Evolutionary conservation across 2,888 invertebrate species (phyloP).

Genomic region (Spisula subtruncata): DNA sequence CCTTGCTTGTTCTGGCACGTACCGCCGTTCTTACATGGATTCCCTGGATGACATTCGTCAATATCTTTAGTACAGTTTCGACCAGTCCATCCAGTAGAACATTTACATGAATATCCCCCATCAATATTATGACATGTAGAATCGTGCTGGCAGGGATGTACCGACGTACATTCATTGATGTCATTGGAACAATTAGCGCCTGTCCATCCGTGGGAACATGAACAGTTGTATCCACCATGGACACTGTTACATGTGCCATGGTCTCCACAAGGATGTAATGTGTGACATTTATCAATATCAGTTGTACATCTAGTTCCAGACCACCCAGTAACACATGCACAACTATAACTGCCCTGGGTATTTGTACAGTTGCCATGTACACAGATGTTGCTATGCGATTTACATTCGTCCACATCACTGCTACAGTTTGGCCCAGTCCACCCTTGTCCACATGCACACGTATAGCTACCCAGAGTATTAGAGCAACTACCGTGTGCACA

Average conservation of each 20-base stretch:
- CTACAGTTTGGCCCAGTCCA: conserved; percentile 43
- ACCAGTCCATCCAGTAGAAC: conserved; percentile 58
- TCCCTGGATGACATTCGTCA: conserved; percentile 49
- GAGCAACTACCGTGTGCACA: neutral
- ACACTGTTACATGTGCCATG: conserved; percentile 7
- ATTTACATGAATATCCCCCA: conserved; percentile 44
- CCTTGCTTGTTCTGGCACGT: conserved; percentile 10
- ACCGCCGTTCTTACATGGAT: neutral
- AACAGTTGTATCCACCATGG: conserved; percentile 23
- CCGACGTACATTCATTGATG: conserved; percentile 31
- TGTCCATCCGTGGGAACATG: neutral
- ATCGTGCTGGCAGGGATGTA: neutral
- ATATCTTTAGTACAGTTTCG: conserved; percentile 40
- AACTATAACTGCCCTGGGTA: conserved; percentile 30
- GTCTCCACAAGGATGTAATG: neutral
- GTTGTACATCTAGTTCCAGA: conserved; percentile 54
- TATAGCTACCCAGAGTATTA: neutral
- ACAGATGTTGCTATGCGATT: neutral
- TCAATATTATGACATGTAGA: neutral
- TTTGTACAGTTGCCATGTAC: conserved; percentile 11
- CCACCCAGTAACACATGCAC: conserved; percentile 54
- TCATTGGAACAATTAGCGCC: conserved; percentile 26
- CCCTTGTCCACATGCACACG: neutral
- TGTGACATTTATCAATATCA: conserved; percentile 42
- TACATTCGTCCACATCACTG: conserved; percentile 39